Conservation (phyloP, 2,797 vertebrate genomes). For the Poeciliopsis gracilis region DNA sequence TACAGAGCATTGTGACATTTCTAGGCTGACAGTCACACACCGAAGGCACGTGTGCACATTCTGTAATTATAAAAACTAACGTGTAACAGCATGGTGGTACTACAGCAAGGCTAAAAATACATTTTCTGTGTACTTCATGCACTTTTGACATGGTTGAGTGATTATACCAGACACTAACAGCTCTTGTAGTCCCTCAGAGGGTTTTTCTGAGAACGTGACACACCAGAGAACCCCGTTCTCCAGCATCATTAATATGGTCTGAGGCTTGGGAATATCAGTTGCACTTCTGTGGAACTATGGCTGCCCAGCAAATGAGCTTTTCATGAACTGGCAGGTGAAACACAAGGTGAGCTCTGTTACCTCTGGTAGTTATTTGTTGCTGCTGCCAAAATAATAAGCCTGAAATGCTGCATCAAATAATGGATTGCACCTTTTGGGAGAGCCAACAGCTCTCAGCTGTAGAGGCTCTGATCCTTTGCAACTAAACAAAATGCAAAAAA, state of each 20-base stretch:
- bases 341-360: background rate
- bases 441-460: background rate
- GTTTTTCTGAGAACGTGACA: conserved; percentile 11
- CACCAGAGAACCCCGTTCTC: conserved; percentile 3
- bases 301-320: conserved; percentile 26
- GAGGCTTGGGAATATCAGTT: conserved; percentile 1
- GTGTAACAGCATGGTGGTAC: conserved; percentile 2
- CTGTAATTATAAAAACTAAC: conserved; percentile 26
- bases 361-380: conserved; percentile 9
- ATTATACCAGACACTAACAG: conserved; percentile 25
- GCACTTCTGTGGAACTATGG: background rate
- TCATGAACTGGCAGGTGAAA: conserved; percentile 17
- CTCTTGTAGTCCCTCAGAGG: conserved; percentile 3
- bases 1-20: conserved; percentile 40
- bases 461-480: background rate
- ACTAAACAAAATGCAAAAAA: background rate
- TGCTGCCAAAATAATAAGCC: background rate
- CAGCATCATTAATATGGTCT: background rate
- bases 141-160: conserved; percentile 27
- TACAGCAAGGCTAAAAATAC: conserved; percentile 35
- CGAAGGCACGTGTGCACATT: conserved; percentile 24
- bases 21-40: conserved; percentile 39
- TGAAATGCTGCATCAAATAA: conserved; percentile 6
- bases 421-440: background rate
- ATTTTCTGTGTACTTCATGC: conserved; percentile 8